These are phyloP conservation scores for Saccostrea cuccullata DNA, from an alignment of 1,140 invertebrate genomes.

Conservation along the genomic window DNA sequence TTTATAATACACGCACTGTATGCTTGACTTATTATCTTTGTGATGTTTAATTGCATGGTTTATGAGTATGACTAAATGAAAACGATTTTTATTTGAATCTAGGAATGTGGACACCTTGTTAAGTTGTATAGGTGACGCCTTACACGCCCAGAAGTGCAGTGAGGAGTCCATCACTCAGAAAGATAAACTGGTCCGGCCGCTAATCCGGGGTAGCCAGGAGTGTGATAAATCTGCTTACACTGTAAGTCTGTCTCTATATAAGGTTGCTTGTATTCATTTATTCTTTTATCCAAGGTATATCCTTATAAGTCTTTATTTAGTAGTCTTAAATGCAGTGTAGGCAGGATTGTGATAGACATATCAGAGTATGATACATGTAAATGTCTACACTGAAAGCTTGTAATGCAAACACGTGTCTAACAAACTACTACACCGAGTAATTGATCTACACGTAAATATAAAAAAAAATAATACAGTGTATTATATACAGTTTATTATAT, in stretches of 20 bases:
- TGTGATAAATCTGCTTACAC: constrained; percentile 6
- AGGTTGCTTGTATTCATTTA: background rate
- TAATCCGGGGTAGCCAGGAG: background rate
- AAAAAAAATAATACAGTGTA: no score
- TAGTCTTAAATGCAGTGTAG: background rate
- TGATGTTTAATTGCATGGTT: no score
- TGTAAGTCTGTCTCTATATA: background rate
- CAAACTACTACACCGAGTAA: no score
- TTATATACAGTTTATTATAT: no score
- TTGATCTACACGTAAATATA: no score
- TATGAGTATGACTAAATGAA: no score
- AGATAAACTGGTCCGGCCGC: background rate
- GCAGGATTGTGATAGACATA: background rate
- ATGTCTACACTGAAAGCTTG: background rate
- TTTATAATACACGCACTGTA: no score
- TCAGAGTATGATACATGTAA: no score
- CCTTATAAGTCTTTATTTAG: background rate
- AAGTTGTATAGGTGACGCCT: background rate
- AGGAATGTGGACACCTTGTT: background rate
- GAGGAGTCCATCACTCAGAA: background rate
- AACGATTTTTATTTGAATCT: background rate
- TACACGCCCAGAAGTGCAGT: background rate
- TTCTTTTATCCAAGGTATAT: no score
- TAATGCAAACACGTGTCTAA: no score
- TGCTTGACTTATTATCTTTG: no score